A percentile compares a stretch with the other conserved stretches of the same genome.
Conservation (phyloP, 2,113 vertebrate genomes). For the Poicephalus gulielmi region DNA sequence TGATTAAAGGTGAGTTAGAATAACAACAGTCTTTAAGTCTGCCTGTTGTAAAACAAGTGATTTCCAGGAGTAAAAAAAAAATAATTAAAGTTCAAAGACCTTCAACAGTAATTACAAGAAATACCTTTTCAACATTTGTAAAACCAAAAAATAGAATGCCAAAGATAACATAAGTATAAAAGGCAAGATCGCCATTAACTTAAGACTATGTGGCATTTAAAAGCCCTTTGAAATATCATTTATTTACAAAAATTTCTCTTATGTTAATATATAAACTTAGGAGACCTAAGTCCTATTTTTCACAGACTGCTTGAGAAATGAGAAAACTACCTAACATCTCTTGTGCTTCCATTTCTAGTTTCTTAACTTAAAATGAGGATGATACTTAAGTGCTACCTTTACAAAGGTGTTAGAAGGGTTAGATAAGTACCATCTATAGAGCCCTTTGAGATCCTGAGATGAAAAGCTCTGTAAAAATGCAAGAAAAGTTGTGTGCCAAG, state of each 20-base stretch:
- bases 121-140: not conserved
- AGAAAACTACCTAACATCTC: not conserved
- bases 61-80: not conserved
- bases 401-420: conserved; percentile 1
- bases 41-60: not conserved
- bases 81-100: not conserved
- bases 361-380: conserved; percentile 1
- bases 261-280: not conserved
- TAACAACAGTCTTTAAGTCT: not conserved
- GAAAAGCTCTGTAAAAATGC: conserved; percentile 22
- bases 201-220: not conserved
- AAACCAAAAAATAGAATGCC: not conserved
- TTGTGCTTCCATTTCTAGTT: not conserved
- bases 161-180: not conserved
- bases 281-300: not conserved
- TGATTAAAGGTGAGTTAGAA: not conserved
- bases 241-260: not conserved
- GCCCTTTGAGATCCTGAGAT: conserved; percentile 20
- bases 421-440: conserved; percentile 46
- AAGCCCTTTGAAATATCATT: not conserved
- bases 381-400: conserved; percentile 32
- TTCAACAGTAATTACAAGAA: not conserved
- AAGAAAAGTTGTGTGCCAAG: conserved; percentile 10
- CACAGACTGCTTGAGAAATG: not conserved
- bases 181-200: not conserved